These are phyloP conservation scores for Papilio xuthus DNA, from an alignment of 1,140 invertebrate genomes.

Conservation along the genomic window DNA sequence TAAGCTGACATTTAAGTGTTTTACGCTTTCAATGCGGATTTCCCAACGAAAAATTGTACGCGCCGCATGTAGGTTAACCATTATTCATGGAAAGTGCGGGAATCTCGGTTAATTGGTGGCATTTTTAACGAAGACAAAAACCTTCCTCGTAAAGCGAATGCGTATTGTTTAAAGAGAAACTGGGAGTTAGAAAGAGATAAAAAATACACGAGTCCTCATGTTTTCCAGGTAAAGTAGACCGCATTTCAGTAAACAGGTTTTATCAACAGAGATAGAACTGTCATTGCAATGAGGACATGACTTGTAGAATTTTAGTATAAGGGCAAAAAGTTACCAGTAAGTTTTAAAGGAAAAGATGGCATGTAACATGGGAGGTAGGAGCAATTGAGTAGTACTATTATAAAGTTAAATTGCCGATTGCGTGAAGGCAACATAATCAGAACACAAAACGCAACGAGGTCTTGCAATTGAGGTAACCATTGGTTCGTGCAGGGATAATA, in stretches of 20 bases:
- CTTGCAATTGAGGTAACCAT: too few species aligned
- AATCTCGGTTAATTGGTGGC: constrained; percentile 23
- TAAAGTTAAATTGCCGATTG: neutral
- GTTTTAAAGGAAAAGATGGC: neutral
- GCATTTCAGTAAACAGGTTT: neutral
- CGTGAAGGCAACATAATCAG: neutral
- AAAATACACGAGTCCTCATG: constrained; percentile 5
- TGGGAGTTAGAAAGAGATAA: neutral
- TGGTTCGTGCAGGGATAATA: neutral
- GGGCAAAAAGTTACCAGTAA: neutral
- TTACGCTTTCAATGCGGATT: constrained; percentile 38
- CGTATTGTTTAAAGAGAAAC: neutral
- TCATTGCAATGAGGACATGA: neutral
- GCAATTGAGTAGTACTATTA: neutral
- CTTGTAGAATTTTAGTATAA: neutral
- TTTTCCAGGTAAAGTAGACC: constrained; percentile 7
- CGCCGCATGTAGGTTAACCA: constrained; percentile 36
- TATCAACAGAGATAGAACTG: neutral
- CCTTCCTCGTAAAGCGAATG: neutral
- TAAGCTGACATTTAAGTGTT: constrained; percentile 37
- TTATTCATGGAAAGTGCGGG: constrained; percentile 20
- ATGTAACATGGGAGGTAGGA: neutral
- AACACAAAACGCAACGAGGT: too few species aligned
- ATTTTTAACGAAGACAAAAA: neutral
- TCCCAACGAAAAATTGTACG: constrained; percentile 35